phyloP scores from a whole-genome alignment of 2,797 vertebrate species.

The Anolis apletophallus region DNA sequence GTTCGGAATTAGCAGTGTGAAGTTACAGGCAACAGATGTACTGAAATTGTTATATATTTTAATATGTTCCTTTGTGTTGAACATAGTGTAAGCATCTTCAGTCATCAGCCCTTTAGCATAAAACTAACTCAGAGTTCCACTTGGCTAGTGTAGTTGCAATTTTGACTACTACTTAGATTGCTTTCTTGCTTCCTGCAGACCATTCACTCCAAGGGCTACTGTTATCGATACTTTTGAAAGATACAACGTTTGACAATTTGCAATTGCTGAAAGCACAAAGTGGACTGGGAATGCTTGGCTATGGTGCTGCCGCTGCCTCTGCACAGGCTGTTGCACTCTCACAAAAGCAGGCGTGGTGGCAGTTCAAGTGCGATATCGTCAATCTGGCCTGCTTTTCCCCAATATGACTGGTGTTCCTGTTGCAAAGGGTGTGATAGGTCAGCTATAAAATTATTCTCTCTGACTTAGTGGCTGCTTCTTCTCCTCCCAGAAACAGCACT shows the following conservation, averaged over 20 bases:
- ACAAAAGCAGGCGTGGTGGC: background rate
- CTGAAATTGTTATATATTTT: background rate
- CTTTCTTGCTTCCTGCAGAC: background rate
- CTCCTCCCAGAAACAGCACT: background rate
- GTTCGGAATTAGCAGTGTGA: background rate
- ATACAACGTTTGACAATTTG: conserved; percentile 11
- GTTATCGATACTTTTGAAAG: background rate
- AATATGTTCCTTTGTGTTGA: background rate
- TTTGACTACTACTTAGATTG: background rate
- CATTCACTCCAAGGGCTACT: background rate
- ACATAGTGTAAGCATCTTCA: background rate
- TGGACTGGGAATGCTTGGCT: background rate
- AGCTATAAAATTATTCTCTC: conserved; percentile 28
- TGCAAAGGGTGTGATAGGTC: conserved; percentile 33
- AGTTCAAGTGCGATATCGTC: background rate
- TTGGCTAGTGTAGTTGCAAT: background rate
- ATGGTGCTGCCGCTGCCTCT: conserved; percentile 20
- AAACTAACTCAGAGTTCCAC: background rate
- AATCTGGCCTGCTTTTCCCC: background rate
- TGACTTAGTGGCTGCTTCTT: background rate
- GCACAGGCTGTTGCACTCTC: background rate
- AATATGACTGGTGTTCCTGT: background rate
- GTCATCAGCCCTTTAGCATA: background rate
- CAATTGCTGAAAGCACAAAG: conserved; percentile 1
- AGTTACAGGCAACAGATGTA: no score